Percentiles rank a stretch among this genome's conserved stretches.
Conservation (phyloP, 2,113 vertebrate genomes). For the Gopherus flavomarginatus region DNA sequence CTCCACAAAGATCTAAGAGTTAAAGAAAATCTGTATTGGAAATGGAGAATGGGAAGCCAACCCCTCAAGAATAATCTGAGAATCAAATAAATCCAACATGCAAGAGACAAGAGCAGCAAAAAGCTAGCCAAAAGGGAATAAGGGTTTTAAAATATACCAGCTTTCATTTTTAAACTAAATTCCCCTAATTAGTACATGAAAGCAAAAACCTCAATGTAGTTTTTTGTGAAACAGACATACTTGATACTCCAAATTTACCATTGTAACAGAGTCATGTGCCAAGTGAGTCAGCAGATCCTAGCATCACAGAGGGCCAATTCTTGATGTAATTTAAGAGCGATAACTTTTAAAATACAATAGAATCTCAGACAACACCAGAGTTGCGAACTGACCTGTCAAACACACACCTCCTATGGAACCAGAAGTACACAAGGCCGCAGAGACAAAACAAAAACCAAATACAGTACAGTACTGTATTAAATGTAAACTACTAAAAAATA, state of each 20-base stretch:
- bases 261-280: background rate
- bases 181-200: background rate
- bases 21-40: background rate
- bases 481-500: no score
- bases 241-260: background rate
- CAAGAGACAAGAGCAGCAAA: background rate
- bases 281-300: background rate
- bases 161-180: background rate
- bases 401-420: no score
- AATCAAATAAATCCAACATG: background rate
- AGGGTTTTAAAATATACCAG: background rate
- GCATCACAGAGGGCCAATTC: background rate
- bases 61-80: background rate
- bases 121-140: slow-evolving; percentile 2
- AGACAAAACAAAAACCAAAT: no score
- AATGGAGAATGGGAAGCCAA: background rate
- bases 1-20: no score
- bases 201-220: background rate
- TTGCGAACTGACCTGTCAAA: no score
- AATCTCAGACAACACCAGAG: no score
- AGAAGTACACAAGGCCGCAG: no score
- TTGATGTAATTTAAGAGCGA: background rate
- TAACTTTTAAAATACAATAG: background rate
- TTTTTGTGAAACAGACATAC: background rate
- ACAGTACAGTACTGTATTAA: no score